Evolutionary conservation across 2,888 invertebrate genomes (phyloP).

Genomic region (Dasysyrphus tricinctus): DNA sequence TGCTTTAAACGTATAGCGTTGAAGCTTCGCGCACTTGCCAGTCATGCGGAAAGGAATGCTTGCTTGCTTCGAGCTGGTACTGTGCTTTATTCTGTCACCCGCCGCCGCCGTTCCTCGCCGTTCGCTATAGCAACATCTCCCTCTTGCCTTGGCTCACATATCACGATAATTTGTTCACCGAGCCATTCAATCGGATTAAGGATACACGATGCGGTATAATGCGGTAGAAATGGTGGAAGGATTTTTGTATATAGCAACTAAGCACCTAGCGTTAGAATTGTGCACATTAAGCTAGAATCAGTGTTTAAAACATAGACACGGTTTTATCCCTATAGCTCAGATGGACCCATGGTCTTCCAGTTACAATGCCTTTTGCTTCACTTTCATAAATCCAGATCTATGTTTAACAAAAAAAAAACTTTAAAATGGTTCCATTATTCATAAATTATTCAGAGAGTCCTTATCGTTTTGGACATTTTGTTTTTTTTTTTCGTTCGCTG

Average conservation of each 20-base stretch:
- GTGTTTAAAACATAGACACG: constrained; percentile 1
- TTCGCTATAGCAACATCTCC: constrained; percentile 8
- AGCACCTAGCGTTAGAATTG: constrained; percentile 40
- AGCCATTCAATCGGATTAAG: constrained; percentile 72
- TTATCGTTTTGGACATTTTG: constrained; percentile 47
- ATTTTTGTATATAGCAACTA: constrained; percentile 7
- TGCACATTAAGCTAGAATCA: constrained; percentile 47
- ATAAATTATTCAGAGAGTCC: constrained; percentile 62
- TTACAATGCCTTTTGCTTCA: not conserved
- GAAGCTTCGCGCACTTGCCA: constrained; percentile 39
- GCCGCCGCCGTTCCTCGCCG: not conserved
- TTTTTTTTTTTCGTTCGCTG: constrained; percentile 2
- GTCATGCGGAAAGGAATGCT: constrained; percentile 48
- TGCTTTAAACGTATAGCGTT: constrained; percentile 15
- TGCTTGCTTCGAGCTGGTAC: constrained; percentile 21
- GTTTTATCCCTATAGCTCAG: not conserved
- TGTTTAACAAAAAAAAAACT: constrained; percentile 12
- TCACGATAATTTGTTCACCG: constrained; percentile 64
- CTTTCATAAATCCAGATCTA: constrained; percentile 1
- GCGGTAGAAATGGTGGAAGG: constrained; percentile 15
- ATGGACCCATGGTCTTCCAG: not conserved
- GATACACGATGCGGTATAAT: constrained; percentile 55
- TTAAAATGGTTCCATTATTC: constrained; percentile 57
- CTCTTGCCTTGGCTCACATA: constrained; percentile 39
- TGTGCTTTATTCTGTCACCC: constrained; percentile 1